phyloP scores from a whole-genome alignment of 2,113 vertebrate genomes.

The Notechis scutatus region DNA sequence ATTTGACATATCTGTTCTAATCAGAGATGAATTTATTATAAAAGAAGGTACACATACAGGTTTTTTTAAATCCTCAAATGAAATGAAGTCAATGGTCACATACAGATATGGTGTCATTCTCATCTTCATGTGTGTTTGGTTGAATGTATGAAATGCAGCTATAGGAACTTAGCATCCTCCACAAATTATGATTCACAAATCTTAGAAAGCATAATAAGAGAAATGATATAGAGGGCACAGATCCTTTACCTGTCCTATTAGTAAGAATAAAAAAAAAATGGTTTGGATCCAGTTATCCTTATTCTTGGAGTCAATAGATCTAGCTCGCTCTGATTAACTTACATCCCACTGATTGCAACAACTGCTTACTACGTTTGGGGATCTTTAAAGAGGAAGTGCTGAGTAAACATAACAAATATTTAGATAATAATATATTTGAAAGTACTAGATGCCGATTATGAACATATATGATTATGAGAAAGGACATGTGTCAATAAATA shows the following conservation, averaged over 20 bases:
- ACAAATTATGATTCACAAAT: background rate
- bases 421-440: background rate
- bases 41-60: background rate
- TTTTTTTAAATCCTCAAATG: background rate
- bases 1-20: background rate
- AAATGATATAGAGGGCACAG: background rate
- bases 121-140: background rate
- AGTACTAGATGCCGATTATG: background rate
- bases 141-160: background rate
- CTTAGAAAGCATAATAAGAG: background rate
- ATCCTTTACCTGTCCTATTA: background rate
- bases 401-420: background rate
- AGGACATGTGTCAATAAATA: background rate
- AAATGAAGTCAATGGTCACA: background rate
- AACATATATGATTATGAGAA: background rate
- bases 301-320: background rate
- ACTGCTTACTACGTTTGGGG: background rate
- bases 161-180: background rate
- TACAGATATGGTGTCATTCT: background rate
- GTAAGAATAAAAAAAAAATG: background rate
- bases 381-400: background rate
- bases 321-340: background rate
- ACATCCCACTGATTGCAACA: background rate
- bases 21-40: background rate
- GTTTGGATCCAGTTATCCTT: background rate